Evolutionary conservation across 1,140 invertebrate species (phyloP), one percentile per base, ranked within the genome.

Genomic region (Rhopalosiphum maidis): DNA sequence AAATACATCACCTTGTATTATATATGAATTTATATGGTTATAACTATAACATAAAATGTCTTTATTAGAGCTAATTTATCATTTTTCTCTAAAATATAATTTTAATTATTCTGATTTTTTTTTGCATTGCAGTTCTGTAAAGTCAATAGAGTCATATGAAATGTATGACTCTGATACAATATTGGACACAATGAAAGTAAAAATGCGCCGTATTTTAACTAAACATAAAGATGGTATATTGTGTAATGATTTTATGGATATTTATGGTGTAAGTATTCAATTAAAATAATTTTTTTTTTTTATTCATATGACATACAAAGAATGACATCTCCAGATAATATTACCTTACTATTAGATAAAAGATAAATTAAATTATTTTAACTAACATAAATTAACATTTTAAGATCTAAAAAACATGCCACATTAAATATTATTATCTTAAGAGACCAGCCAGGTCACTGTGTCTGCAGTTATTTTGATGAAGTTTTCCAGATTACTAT

Each of bases 171-270:
- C 91, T 30, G 35, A 93, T 6, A 86, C 30, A 5, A 22, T 93
- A 37, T 54, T 82, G 25, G 82, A 93, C 55, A 41, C 48, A 7
- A 93, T 86, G 82, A 93, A 93, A 93, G 37, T 25, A 30, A 93
- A 86, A 93, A 93, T 93, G 91, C 91, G 91, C 30, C 2, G 2
- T 1, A 4, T 93, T 41, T 83, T 93, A 54, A 43, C 21, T 25
- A 93, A 93, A 85, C 4, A 86, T 15, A 55, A 86, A 22, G 54
- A 93, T 93, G 91, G 91, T 43, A 93, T 93, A 54, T 41, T 37
- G 18, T 54, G 91, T 55, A 55, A 86, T 18, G 48, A 54, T 8
- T 93, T 93, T 43, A 93, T 93, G 35, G 22, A 93, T 54, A 2
- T 86, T 54, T 93, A 93, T 86, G 82, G 30, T 25, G 91, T 93